phyloP scores from a whole-genome alignment of 2,888 invertebrate species.

The Junonia oenone region DNA sequence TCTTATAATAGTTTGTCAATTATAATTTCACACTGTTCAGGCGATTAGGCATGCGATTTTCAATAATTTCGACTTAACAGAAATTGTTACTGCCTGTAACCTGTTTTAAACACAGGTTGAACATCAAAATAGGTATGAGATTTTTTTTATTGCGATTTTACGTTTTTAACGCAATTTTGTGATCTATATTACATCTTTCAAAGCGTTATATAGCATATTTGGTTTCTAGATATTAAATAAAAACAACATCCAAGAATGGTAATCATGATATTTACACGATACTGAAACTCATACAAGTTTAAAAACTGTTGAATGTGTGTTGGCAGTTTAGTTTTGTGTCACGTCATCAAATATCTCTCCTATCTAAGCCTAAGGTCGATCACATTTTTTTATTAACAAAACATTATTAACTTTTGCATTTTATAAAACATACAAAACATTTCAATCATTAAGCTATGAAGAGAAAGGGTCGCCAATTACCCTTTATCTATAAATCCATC shows the following conservation, averaged over 20 bases:
- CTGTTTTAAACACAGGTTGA: conserved; percentile 1
- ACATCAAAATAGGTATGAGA: conserved; percentile 1
- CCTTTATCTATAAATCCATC: conserved; percentile 63
- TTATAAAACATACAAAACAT: conserved; percentile 75
- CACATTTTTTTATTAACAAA: conserved; percentile 67
- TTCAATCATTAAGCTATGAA: conserved; percentile 67
- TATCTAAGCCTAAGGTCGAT: conserved; percentile 69
- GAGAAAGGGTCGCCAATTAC: conserved; percentile 55
- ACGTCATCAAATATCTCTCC: conserved; percentile 42
- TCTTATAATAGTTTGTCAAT: conserved; percentile 58
- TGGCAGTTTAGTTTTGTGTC: conserved; percentile 36
- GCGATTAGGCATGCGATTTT: conserved; percentile 39
- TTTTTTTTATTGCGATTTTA: conserved; percentile 5
- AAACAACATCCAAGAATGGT: conserved; percentile 25
- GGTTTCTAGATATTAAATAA: conserved; percentile 14
- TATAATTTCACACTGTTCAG: conserved; percentile 43
- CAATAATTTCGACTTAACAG: conserved; percentile 28
- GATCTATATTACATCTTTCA: conserved; percentile 1
- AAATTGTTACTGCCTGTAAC: conserved; percentile 19
- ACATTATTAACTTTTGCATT: conserved; percentile 59
- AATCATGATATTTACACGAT: conserved; percentile 38
- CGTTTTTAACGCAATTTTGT: conserved; percentile 16
- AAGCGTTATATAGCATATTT: conserved; percentile 7
- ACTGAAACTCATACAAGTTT: conserved; percentile 34
- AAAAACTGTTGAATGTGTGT: conserved; percentile 28